Conservation (phyloP, 2,113 vertebrate genomes). For the Zosterops pallidus region DNA sequence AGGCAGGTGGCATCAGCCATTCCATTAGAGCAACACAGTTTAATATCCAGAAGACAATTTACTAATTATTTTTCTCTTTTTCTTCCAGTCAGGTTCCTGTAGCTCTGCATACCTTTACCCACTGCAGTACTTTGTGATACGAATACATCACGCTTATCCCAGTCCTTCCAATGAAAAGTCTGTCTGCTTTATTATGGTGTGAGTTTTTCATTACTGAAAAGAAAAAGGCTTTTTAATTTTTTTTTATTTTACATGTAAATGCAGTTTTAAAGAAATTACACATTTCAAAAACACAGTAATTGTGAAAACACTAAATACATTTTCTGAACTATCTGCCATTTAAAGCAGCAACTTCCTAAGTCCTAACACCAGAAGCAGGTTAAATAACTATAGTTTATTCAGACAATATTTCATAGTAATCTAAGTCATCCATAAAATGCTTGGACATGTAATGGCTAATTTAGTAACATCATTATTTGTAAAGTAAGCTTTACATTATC, state of each 20-base stretch:
- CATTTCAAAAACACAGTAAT: neutral
- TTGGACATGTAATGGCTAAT: neutral
- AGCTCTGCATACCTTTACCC: conserved; percentile 84
- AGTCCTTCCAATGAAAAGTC: conserved; percentile 81
- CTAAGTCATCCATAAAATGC: neutral
- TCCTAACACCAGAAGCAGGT: neutral
- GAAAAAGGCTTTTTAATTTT: neutral
- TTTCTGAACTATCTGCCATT: neutral
- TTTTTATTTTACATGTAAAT: neutral
- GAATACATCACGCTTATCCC: conserved; percentile 88
- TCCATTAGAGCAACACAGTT: neutral
- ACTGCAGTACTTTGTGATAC: conserved; percentile 85
- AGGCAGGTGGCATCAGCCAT: neutral
- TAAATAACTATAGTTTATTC: neutral
- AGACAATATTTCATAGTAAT: neutral
- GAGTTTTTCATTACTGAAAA: conserved; percentile 74
- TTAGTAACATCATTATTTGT: neutral
- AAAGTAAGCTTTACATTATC: neutral
- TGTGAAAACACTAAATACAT: neutral
- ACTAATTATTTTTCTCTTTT: neutral
- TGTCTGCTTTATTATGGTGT: conserved; percentile 68
- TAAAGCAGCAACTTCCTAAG: neutral
- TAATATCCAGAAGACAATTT: neutral
- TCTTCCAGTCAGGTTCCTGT: neutral
- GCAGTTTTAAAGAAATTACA: neutral